phyloP scores from a whole-genome alignment of 2,797 vertebrate genomes.

The Hydrophis major region DNA sequence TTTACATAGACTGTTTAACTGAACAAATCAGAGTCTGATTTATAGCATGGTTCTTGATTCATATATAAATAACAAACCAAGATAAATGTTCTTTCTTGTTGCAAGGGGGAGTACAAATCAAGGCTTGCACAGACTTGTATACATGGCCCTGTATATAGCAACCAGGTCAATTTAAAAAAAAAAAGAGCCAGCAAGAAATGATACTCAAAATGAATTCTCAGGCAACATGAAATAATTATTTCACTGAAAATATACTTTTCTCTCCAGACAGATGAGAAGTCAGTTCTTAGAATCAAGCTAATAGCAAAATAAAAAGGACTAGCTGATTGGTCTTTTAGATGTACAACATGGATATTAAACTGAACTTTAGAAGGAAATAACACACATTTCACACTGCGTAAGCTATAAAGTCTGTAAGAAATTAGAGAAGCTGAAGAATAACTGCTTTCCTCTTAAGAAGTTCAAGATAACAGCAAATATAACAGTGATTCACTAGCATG shows the following conservation, averaged over 20 bases:
- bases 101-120: not conserved
- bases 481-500: not conserved
- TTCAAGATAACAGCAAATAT: conserved; percentile 4
- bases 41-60: not conserved
- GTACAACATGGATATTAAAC: conserved; percentile 28
- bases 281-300: conserved; percentile 37
- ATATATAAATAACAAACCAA: not conserved
- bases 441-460: conserved; percentile 13
- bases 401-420: not conserved
- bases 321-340: conserved; percentile 30
- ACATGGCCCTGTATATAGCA: not conserved
- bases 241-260: conserved; percentile 38
- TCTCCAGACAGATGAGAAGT: not conserved
- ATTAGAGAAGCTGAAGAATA: conserved; percentile 20
- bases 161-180: conserved; percentile 33
- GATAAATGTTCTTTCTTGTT: not conserved
- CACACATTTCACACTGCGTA: conserved; percentile 6
- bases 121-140: not conserved
- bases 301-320: not conserved
- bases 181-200: conserved; percentile 43
- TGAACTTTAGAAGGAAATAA: conserved; percentile 22
- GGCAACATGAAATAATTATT: conserved; percentile 35
- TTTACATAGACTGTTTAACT: not conserved
- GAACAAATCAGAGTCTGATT: not conserved
- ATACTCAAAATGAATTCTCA: conserved; percentile 53